phyloP scores from a whole-genome alignment of 2,888 invertebrate genomes.

The Phalera bucephala region DNA sequence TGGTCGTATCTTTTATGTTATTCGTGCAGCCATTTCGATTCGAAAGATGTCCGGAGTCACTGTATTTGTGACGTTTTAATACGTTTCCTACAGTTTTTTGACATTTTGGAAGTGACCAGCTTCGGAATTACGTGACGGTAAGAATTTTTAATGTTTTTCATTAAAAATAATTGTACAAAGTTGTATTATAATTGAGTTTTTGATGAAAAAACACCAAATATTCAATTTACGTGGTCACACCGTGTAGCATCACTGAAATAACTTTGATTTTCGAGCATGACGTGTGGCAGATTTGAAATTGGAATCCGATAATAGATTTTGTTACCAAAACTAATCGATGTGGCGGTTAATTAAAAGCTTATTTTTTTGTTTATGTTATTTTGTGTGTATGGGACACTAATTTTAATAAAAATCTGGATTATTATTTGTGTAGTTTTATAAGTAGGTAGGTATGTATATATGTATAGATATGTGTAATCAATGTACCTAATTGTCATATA shows the following conservation, averaged over 20 bases:
- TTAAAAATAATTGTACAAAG: conserved; percentile 1
- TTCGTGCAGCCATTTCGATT: conserved; percentile 74
- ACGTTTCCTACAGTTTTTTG: conserved; percentile 63
- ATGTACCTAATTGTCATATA: background rate
- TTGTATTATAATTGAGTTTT: conserved; percentile 14
- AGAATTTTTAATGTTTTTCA: conserved; percentile 21
- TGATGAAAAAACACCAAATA: conserved; percentile 17
- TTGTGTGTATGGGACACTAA: too few relatives aligned
- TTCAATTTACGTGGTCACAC: conserved; percentile 26
- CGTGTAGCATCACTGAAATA: conserved; percentile 45
- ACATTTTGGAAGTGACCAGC: conserved; percentile 54
- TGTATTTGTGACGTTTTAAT: conserved; percentile 67
- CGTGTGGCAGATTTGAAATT: conserved; percentile 36
- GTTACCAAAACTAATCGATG: conserved; percentile 20
- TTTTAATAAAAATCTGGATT: too few relatives aligned
- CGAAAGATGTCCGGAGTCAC: conserved; percentile 71
- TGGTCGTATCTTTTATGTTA: conserved; percentile 65
- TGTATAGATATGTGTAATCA: too few relatives aligned
- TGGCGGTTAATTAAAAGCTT: too few relatives aligned
- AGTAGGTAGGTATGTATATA: too few relatives aligned
- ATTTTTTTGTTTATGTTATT: too few relatives aligned
- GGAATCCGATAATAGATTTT: conserved; percentile 20
- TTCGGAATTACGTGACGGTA: conserved; percentile 51
- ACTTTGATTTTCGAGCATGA: conserved; percentile 42
- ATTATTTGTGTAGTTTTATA: too few relatives aligned